Percentiles rank a stretch among this genome's conserved stretches.
These are phyloP conservation scores for Myotis myotis DNA, from an alignment of 2,797 vertebrate genomes.

Conservation along the genomic window DNA sequence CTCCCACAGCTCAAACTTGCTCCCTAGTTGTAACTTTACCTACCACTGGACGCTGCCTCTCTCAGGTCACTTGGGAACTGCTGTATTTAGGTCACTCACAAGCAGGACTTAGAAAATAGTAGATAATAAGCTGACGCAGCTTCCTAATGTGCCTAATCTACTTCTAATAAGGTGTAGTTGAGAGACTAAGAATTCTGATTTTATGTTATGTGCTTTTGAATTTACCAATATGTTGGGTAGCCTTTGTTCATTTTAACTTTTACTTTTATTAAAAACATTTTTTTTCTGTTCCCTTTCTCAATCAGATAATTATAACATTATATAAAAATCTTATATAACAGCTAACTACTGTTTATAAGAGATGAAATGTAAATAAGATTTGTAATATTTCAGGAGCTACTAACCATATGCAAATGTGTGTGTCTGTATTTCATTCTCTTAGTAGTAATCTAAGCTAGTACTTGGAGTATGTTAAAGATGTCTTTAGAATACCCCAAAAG, in stretches of 20 bases:
- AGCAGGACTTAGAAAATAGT: conserved; percentile 36
- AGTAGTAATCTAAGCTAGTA: not conserved
- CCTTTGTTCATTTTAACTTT: not conserved
- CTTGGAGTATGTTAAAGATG: not conserved
- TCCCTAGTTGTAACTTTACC: not conserved
- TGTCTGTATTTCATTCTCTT: not conserved
- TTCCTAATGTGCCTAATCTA: not conserved
- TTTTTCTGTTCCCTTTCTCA: not conserved
- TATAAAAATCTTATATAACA: not conserved
- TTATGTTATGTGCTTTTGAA: not conserved
- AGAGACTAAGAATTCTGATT: not conserved
- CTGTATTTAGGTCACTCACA: conserved; percentile 27
- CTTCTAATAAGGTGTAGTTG: not conserved
- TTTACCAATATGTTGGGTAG: not conserved
- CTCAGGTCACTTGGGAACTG: not conserved
- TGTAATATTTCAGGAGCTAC: not conserved
- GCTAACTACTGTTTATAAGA: not conserved
- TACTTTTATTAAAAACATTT: not conserved
- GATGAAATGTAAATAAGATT: not conserved
- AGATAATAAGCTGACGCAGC: not conserved
- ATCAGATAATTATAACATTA: conserved; percentile 11
- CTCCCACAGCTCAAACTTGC: not conserved
- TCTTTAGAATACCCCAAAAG: not conserved
- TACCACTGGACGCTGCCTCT: not conserved
- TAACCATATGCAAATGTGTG: not conserved